These are phyloP conservation scores for Bradypus variegatus DNA, from an alignment of 2,797 vertebrate species.

Conservation along the genomic window DNA sequence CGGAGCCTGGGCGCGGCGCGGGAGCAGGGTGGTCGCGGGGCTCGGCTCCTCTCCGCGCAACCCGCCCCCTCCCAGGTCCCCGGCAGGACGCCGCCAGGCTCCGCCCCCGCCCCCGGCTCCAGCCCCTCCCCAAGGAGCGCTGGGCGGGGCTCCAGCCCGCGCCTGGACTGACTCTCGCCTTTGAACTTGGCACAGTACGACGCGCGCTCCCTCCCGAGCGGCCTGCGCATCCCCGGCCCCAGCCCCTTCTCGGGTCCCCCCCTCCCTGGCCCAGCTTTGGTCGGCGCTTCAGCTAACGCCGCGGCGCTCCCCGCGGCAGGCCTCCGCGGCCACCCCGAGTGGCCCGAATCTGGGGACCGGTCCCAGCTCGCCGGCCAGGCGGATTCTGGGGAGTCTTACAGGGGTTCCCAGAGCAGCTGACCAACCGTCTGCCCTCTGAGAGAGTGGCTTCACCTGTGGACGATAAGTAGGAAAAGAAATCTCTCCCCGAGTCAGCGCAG, in stretches of 20 bases:
- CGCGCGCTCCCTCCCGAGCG: not conserved
- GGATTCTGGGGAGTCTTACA: too few relatives aligned
- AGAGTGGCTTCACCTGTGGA: not conserved
- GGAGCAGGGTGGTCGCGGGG: not conserved
- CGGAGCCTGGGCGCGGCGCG: not conserved
- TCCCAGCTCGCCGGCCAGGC: too few relatives aligned
- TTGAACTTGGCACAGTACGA: not conserved
- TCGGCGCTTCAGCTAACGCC: not conserved
- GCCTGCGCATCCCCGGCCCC: not conserved
- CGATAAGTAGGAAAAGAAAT: not conserved
- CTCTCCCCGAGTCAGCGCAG: not conserved
- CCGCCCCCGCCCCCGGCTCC: not conserved
- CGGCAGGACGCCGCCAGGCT: accelerated
- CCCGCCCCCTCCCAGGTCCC: not conserved
- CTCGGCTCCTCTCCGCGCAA: accelerated
- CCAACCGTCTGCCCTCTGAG: not conserved
- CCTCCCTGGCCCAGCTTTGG: not conserved
- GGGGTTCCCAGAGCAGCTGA: not conserved
- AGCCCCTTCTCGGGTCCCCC: not conserved
- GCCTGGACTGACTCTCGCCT: not conserved
- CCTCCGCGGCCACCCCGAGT: not conserved
- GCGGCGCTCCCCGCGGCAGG: not conserved
- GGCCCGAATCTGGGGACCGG: too few relatives aligned
- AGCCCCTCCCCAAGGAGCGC: not conserved
- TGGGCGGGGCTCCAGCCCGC: accelerated